A percentile compares a stretch with the other conserved stretches of the same genome.
Conservation (phyloP, 2,797 vertebrate genomes). For the Numenius phaeopus region DNA sequence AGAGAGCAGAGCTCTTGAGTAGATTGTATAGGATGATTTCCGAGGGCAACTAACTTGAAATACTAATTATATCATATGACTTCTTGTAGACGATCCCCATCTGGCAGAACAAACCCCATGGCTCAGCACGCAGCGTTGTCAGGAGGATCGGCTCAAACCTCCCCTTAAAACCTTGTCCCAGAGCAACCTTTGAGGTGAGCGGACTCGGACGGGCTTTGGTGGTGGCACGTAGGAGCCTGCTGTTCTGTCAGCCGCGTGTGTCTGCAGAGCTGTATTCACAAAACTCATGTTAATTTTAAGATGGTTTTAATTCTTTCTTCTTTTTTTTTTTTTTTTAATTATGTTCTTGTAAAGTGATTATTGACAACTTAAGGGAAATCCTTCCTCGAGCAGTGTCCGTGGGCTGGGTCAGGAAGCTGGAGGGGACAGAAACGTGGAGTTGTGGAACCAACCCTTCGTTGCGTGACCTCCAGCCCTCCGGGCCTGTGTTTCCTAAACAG, state of each 20-base stretch:
- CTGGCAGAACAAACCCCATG: slow-evolving; percentile 98
- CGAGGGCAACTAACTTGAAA: accelerated
- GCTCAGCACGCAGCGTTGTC: slow-evolving; percentile 94
- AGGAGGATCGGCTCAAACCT: slow-evolving; percentile 97
- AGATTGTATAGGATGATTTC: accelerated
- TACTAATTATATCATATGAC: neutral
- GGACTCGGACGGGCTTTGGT: accelerated
- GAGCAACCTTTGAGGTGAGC: slow-evolving; percentile 93
- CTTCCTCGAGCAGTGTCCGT: neutral
- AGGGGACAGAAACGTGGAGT: neutral
- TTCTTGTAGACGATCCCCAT: slow-evolving; percentile 91
- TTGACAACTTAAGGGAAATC: neutral
- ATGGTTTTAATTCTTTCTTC: too few relatives aligned
- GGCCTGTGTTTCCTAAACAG: neutral
- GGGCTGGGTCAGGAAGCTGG: neutral
- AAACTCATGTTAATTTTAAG: neutral
- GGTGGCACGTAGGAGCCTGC: neutral
- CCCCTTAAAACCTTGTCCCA: slow-evolving; percentile 92
- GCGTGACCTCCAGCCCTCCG: neutral
- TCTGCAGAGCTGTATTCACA: neutral
- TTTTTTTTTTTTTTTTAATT: neutral
- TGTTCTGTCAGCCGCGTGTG: accelerated
- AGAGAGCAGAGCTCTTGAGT: neutral
- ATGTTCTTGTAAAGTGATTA: accelerated
- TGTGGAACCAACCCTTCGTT: neutral